Percentiles rank a stretch among this genome's conserved stretches.
Conservation (phyloP, 2,113 vertebrate species). For the Zapornia atra region DNA sequence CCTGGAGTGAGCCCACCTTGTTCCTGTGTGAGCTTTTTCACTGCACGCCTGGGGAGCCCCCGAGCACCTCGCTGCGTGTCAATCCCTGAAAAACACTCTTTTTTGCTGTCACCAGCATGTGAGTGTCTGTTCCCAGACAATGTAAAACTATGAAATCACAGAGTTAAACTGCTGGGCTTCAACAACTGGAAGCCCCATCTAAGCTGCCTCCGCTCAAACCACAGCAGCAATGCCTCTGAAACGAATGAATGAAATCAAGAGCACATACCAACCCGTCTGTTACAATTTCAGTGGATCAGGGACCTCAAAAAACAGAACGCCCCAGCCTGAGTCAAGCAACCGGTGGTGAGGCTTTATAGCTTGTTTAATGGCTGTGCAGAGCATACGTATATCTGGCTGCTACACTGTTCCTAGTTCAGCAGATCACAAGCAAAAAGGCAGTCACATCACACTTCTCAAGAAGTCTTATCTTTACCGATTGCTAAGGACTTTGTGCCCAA, state of each 20-base stretch:
- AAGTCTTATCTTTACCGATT: not conserved
- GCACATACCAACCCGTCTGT: not conserved
- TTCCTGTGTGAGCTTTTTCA: not conserved
- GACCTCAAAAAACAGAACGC: not conserved
- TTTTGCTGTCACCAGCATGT: not conserved
- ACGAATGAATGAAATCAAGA: not conserved
- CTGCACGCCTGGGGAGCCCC: not conserved
- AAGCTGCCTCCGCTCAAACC: rapidly evolving
- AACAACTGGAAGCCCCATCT: not conserved
- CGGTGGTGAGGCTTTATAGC: not conserved
- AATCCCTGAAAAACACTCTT: not conserved
- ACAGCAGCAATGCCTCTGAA: not conserved
- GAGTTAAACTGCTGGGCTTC: not conserved
- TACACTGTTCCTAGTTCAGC: not conserved
- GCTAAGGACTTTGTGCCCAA: not conserved
- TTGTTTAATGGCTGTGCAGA: not conserved
- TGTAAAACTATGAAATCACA: not conserved
- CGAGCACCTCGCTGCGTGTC: not conserved
- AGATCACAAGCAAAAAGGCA: not conserved
- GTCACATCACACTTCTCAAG: not conserved
- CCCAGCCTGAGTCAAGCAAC: not conserved
- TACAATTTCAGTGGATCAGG: not conserved
- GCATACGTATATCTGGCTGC: rapidly evolving
- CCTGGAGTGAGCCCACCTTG: not conserved
- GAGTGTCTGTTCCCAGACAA: not conserved